Conservation (phyloP, 2,888 invertebrate species). For the Amaurobius ferox region DNA sequence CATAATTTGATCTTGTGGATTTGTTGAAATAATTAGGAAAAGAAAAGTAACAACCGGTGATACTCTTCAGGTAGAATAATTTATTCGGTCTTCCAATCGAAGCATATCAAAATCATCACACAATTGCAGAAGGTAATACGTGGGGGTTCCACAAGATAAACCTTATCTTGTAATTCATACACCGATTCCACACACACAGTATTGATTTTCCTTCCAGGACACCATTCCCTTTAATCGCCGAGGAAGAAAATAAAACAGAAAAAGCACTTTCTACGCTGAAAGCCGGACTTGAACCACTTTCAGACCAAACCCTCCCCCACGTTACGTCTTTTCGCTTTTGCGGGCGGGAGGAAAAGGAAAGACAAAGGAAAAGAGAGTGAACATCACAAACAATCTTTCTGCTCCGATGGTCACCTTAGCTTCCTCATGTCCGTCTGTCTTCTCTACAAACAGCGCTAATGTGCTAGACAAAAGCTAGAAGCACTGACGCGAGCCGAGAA, state of each 20-base stretch:
- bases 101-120: too few relatives aligned
- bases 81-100: too few relatives aligned
- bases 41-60: too few relatives aligned
- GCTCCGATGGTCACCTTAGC: slow-evolving; percentile 47
- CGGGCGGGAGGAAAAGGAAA: slow-evolving; percentile 4
- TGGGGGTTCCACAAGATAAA: too few relatives aligned
- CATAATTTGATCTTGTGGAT: too few relatives aligned
- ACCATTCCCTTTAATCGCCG: neutral
- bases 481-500: slow-evolving; percentile 61
- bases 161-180: too few relatives aligned
- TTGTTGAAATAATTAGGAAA: too few relatives aligned
- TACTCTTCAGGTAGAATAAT: too few relatives aligned
- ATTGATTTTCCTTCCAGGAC: neutral
- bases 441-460: slow-evolving; percentile 66
- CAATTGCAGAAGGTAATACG: too few relatives aligned
- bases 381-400: slow-evolving; percentile 72
- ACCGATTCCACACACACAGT: neutral
- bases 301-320: neutral
- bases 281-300: slow-evolving; percentile 5
- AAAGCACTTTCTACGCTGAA: neutral
- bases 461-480: slow-evolving; percentile 57
- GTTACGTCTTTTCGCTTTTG: slow-evolving; percentile 6
- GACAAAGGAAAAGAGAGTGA: slow-evolving; percentile 29
- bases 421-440: slow-evolving; percentile 38
- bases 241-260: neutral